These are phyloP conservation scores for Heterohyrax brucei DNA, from an alignment of 2,797 vertebrate genomes.

Conservation along the genomic window DNA sequence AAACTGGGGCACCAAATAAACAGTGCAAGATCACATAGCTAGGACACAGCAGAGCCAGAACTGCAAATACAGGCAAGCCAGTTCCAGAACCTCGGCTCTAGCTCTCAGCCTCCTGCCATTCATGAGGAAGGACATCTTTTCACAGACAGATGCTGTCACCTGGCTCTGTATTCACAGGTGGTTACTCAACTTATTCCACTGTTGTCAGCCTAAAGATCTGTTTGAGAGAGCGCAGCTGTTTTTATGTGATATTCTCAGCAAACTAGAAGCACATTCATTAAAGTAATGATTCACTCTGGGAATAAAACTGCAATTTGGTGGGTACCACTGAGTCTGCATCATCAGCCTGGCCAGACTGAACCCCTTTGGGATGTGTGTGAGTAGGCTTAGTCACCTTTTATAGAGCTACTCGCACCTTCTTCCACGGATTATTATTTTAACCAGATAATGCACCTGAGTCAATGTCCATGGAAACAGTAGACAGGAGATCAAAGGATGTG, in stretches of 20 bases:
- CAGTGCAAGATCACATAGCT: background rate
- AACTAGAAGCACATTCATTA: conserved; percentile 59
- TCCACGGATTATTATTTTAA: background rate
- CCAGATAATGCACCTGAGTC: too few species aligned
- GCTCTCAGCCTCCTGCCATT: rapidly evolving
- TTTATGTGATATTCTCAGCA: conserved; percentile 8
- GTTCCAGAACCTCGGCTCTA: background rate
- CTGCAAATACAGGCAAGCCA: rapidly evolving
- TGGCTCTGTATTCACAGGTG: background rate
- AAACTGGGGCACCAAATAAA: background rate
- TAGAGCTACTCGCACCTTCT: background rate
- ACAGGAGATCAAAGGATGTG: too few species aligned
- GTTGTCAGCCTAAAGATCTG: background rate
- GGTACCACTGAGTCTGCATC: background rate
- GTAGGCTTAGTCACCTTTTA: background rate
- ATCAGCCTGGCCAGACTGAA: background rate
- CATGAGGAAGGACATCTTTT: background rate
- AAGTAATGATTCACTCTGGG: conserved; percentile 46
- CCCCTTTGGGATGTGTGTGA: background rate
- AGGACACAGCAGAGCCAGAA: background rate
- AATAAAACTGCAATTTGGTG: background rate
- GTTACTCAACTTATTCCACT: background rate
- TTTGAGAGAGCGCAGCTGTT: conserved; percentile 38
- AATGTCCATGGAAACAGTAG: too few species aligned
- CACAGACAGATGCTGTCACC: background rate